These are phyloP conservation scores for Acrobasis suavella DNA, from an alignment of 2,888 invertebrate species.

Conservation along the genomic window DNA sequence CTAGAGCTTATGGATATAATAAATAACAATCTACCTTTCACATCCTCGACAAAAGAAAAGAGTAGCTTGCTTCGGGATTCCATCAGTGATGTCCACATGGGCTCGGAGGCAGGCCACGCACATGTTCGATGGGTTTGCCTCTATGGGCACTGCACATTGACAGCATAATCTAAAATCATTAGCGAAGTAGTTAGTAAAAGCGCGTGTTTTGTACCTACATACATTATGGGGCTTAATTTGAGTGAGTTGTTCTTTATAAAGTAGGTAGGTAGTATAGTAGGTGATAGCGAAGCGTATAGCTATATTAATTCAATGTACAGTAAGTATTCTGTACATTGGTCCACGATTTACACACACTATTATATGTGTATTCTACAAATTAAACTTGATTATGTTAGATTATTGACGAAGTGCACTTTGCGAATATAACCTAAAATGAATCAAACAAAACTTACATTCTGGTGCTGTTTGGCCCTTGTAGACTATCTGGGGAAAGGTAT, in stretches of 20 bases:
- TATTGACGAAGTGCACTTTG: too few relatives aligned
- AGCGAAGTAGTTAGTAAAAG: not conserved
- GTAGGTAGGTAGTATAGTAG: too few relatives aligned
- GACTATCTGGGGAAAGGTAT: slow-evolving; percentile 63
- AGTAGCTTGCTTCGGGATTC: slow-evolving; percentile 96
- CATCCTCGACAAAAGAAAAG: slow-evolving; percentile 96
- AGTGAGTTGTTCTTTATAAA: too few relatives aligned
- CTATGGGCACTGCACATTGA: slow-evolving; percentile 95
- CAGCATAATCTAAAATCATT: slow-evolving; percentile 89
- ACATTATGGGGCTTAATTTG: too few relatives aligned
- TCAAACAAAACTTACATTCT: slow-evolving; percentile 62
- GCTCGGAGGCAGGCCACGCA: slow-evolving; percentile 96
- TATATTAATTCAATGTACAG: too few relatives aligned
- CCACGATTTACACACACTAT: too few relatives aligned
- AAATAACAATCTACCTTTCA: slow-evolving; percentile 86
- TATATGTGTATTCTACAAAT: too few relatives aligned
- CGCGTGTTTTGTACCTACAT: too few relatives aligned
- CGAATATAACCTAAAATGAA: slow-evolving; percentile 38
- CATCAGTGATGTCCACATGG: slow-evolving; percentile 96
- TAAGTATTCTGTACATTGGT: too few relatives aligned
- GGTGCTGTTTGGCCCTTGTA: slow-evolving; percentile 47
- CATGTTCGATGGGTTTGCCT: slow-evolving; percentile 98
- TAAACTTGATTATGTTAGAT: too few relatives aligned
- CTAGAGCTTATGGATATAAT: not conserved
- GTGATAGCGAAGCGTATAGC: too few relatives aligned